These are phyloP conservation scores for Indicator indicator DNA, from an alignment of 2,113 vertebrate species.

Conservation along the genomic window DNA sequence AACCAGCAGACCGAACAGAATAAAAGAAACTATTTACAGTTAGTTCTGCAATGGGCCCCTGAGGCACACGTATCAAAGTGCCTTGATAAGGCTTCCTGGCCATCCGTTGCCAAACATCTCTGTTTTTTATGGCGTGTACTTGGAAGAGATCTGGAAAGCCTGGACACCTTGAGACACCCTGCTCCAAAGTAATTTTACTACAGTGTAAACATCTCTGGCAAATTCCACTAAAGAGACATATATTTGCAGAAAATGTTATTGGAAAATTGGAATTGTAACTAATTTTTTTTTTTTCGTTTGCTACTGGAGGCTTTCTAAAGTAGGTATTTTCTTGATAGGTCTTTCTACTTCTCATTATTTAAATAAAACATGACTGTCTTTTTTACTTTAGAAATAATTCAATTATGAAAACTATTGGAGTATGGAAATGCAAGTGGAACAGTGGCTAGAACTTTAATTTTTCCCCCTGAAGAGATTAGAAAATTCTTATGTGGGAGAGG, in stretches of 20 bases:
- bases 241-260: not conserved
- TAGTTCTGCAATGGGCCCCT: not conserved
- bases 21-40: not conserved
- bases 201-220: not conserved
- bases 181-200: not conserved
- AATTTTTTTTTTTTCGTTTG: not conserved
- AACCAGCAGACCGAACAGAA: not conserved
- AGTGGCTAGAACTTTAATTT: conserved; percentile 20
- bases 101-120: not conserved
- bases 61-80: not conserved
- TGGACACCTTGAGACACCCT: not conserved
- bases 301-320: not conserved
- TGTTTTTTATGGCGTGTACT: not conserved
- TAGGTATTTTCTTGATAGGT: not conserved
- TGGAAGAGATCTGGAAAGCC: not conserved
- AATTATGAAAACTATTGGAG: conserved; percentile 10
- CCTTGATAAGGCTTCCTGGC: not conserved
- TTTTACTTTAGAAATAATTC: conserved; percentile 30
- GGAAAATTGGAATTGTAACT: not conserved
- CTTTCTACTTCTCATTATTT: not conserved
- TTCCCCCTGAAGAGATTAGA: not conserved
- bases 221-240: not conserved
- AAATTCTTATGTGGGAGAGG: conserved; percentile 3
- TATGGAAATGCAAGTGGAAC: conserved; percentile 45
- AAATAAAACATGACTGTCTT: conserved; percentile 27